phyloP scores from a whole-genome alignment of 2,113 vertebrate species.

The Lasiurus cinereus region DNA sequence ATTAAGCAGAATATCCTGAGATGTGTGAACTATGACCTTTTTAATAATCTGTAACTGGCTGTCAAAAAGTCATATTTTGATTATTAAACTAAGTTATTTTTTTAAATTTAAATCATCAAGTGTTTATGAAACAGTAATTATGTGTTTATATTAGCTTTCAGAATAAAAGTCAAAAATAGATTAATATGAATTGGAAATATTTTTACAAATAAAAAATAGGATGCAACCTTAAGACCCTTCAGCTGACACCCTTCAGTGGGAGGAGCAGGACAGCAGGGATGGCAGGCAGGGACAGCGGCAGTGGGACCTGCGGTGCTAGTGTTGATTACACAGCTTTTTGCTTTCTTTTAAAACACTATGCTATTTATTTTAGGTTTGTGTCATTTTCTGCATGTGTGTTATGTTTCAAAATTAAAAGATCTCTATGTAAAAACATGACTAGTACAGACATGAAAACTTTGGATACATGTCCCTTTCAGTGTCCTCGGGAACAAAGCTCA shows the following conservation, averaged over 20 bases:
- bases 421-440: not conserved
- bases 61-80: conserved; percentile 45
- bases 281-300: too few relatives aligned
- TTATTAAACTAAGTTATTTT: conserved; percentile 32
- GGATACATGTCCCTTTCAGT: not conserved
- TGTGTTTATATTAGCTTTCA: conserved; percentile 34
- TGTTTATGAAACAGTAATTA: conserved; percentile 31
- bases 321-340: not conserved
- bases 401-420: not conserved
- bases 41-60: not conserved
- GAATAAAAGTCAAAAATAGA: conserved; percentile 49
- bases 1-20: not conserved
- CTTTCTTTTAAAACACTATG: not conserved
- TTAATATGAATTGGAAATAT: not conserved
- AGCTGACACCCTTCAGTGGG: not conserved
- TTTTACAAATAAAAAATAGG: conserved; percentile 1
- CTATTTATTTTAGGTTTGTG: not conserved
- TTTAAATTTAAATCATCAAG: not conserved
- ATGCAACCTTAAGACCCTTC: not conserved
- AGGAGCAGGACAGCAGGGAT: not conserved
- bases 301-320: not conserved
- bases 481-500: not conserved
- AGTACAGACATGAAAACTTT: not conserved
- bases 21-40: not conserved
- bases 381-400: not conserved